These are phyloP conservation scores for Ardeotis arabs DNA, from an alignment of 2,113 vertebrate species.

Conservation along the genomic window DNA sequence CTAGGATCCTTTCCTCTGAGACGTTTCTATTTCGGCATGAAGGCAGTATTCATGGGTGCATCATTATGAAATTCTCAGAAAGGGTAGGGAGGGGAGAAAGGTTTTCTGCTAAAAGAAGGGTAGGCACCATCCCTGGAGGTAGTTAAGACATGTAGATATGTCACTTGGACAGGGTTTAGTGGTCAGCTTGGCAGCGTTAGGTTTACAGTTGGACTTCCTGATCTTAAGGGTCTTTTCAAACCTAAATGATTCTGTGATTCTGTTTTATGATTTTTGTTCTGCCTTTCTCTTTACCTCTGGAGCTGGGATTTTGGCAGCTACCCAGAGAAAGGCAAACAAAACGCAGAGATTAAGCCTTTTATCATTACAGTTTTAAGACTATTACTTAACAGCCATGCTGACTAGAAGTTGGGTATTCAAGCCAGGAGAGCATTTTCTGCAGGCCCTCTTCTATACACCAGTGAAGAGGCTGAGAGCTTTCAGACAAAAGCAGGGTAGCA, in stretches of 20 bases:
- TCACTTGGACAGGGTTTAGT: fast-evolving
- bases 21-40: background rate
- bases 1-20: background rate
- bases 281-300: background rate
- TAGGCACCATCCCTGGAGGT: background rate
- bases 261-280: background rate
- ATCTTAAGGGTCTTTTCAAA: background rate
- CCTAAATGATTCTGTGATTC: background rate
- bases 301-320: background rate
- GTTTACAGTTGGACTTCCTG: fast-evolving
- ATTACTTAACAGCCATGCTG: background rate
- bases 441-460: background rate
- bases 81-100: background rate
- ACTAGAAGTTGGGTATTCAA: background rate
- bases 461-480: background rate
- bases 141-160: background rate
- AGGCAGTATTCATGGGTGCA: background rate
- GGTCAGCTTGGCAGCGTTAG: background rate
- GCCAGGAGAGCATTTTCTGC: background rate
- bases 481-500: background rate
- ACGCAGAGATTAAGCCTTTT: background rate
- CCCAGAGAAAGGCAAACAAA: background rate
- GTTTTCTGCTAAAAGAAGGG: background rate
- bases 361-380: background rate
- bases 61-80: background rate